Conservation (phyloP, 2,113 vertebrate genomes). For the Merops nubicus region DNA sequence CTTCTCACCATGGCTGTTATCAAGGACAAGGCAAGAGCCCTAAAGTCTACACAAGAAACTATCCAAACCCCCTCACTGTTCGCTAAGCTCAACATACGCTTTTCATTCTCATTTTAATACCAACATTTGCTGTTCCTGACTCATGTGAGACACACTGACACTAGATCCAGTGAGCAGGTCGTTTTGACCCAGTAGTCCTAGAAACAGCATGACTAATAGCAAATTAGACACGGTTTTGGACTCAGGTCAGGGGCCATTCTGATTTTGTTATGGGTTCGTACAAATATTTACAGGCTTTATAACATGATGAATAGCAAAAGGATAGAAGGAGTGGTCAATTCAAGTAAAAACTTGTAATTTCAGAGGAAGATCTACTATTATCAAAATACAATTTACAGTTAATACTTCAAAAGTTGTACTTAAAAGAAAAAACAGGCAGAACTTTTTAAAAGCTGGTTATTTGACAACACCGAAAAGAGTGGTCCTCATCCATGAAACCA, state of each 20-base stretch:
- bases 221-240: not conserved
- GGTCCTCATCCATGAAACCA: not conserved
- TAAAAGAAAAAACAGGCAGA: not conserved
- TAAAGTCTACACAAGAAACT: not conserved
- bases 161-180: not conserved
- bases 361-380: not conserved
- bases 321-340: not conserved
- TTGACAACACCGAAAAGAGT: not conserved
- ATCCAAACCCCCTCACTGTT: not conserved
- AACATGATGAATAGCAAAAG: not conserved
- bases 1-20: not conserved
- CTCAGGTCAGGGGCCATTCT: not conserved
- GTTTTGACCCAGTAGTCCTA: not conserved
- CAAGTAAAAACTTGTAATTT: not conserved
- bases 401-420: not conserved
- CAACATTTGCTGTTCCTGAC: not conserved
- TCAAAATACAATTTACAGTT: not conserved
- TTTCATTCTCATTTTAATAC: not conserved
- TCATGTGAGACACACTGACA: not conserved
- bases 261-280: not conserved
- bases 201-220: not conserved
- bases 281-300: not conserved
- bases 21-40: not conserved
- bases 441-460: not conserved
- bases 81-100: not conserved